A percentile compares a stretch with the other conserved stretches of the same genome.
Conservation (phyloP, 2,797 vertebrate genomes). For the Ctenochaetus hawaiiensis region DNA sequence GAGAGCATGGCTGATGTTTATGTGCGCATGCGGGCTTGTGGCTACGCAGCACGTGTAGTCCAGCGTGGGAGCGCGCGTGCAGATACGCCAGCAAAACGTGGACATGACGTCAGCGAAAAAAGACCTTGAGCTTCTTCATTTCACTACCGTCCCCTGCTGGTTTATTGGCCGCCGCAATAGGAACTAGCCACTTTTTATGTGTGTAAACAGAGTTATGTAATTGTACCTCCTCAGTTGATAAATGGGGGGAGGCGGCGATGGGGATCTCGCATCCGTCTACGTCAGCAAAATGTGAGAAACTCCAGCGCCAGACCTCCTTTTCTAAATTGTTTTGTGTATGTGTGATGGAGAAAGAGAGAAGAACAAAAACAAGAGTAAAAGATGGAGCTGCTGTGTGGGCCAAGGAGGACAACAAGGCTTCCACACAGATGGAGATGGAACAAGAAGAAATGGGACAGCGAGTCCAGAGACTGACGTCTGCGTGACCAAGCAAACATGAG, state of each 20-base stretch:
- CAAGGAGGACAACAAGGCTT: slow-evolving; percentile 37
- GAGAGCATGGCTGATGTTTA: slow-evolving; percentile 29
- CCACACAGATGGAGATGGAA: slow-evolving; percentile 45
- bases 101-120: slow-evolving; percentile 27
- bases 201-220: slow-evolving; percentile 80
- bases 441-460: slow-evolving; percentile 21
- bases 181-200: background rate
- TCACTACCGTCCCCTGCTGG: slow-evolving; percentile 26
- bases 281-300: slow-evolving; percentile 55
- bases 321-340: slow-evolving; percentile 37
- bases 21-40: background rate
- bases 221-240: slow-evolving; percentile 63
- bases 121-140: background rate
- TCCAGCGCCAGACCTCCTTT: slow-evolving; percentile 18
- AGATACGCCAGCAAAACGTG: too few relatives aligned
- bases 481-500: background rate
- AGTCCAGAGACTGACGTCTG: slow-evolving; percentile 28
- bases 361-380: slow-evolving; percentile 37
- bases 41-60: background rate
- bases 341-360: slow-evolving; percentile 21
- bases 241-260: slow-evolving; percentile 48
- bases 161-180: background rate
- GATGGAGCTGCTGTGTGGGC: slow-evolving; percentile 40
- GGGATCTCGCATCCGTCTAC: slow-evolving; percentile 53
- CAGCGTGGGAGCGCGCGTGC: slow-evolving; percentile 4